Percentiles rank a stretch among this genome's conserved stretches.
These are phyloP conservation scores for Ylistrum balloti DNA, from an alignment of 1,140 invertebrate genomes.

Conservation along the genomic window DNA sequence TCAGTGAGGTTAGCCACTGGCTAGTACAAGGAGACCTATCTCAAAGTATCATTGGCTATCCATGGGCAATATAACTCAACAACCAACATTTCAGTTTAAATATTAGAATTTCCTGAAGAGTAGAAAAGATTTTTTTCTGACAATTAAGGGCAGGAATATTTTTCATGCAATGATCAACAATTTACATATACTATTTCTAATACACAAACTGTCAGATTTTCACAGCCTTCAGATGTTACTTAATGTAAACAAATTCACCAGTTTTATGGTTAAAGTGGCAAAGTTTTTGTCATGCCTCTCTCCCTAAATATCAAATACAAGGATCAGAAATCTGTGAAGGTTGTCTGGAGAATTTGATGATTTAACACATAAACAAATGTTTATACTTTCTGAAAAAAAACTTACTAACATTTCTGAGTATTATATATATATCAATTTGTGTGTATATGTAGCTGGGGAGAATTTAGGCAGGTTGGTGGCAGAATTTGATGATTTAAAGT, in stretches of 20 bases:
- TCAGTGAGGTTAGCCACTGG: too few relatives aligned
- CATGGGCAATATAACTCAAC: too few relatives aligned
- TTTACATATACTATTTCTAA: background rate
- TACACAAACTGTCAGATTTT: background rate
- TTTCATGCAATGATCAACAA: too few relatives aligned
- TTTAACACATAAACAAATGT: background rate
- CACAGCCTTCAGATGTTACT: background rate
- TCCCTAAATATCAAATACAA: background rate
- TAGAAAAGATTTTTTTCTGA: too few relatives aligned
- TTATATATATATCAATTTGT: background rate
- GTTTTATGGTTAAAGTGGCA: background rate
- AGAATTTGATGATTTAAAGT: conserved; percentile 18
- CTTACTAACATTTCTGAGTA: background rate
- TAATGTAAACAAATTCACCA: background rate
- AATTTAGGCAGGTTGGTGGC: conserved; percentile 6
- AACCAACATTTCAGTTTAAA: too few relatives aligned
- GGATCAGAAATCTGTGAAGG: background rate
- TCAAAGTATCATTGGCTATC: too few relatives aligned
- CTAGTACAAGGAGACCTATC: too few relatives aligned
- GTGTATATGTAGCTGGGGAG: background rate
- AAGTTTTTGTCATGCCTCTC: background rate
- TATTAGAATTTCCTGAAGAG: too few relatives aligned
- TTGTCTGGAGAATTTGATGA: background rate
- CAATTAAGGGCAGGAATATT: too few relatives aligned
- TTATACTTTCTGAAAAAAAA: background rate